Conservation (phyloP, 2,113 vertebrate genomes). For the Coturnix japonica region DNA sequence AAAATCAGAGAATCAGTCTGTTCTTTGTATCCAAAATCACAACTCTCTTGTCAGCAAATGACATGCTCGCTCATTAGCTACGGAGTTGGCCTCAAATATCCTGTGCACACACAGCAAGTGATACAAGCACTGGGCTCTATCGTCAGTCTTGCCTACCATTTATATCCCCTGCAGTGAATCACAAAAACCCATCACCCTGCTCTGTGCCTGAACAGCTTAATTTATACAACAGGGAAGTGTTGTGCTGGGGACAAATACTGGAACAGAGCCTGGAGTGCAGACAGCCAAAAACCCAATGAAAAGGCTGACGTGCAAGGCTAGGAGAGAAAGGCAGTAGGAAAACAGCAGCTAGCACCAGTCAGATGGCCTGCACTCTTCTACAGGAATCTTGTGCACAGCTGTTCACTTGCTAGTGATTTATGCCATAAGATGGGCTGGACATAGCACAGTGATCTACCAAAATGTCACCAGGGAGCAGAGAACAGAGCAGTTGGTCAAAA, state of each 20-base stretch:
- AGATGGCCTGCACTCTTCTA: background rate
- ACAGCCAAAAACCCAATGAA: background rate
- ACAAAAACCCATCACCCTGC: background rate
- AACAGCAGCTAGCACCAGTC: background rate
- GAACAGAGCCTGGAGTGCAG: background rate
- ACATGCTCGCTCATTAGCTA: fast-evolving
- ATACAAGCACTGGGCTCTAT: background rate
- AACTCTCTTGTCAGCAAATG: fast-evolving
- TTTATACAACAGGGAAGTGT: background rate
- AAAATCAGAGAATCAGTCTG: background rate
- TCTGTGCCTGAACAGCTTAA: background rate
- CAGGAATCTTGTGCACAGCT: fast-evolving
- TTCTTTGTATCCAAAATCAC: background rate
- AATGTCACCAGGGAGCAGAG: background rate
- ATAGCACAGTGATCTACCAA: fast-evolving
- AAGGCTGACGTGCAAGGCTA: background rate
- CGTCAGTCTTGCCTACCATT: background rate
- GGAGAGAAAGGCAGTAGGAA: background rate
- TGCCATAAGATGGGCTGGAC: background rate
- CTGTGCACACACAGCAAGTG: fast-evolving
- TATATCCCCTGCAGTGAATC: background rate
- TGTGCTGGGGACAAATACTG: background rate
- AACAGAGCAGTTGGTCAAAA: background rate
- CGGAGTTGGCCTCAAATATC: background rate
- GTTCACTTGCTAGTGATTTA: background rate